phyloP scores from a whole-genome alignment of 2,888 invertebrate genomes.

The Mythimna albipuncta region DNA sequence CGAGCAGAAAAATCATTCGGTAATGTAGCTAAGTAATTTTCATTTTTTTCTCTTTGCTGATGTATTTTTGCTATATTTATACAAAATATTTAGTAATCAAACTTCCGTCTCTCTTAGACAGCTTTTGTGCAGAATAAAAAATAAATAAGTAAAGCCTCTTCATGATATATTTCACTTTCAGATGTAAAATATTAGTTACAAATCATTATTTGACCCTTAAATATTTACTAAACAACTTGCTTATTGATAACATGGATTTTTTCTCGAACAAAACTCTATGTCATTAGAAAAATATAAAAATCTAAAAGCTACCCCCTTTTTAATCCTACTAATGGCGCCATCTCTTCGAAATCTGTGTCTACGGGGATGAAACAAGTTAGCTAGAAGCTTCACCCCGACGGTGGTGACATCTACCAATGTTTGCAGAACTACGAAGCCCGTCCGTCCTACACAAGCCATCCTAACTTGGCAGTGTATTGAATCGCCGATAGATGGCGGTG shows the following conservation, averaged over 20 bases:
- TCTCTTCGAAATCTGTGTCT: slow-evolving; percentile 62
- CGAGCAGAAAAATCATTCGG: neutral
- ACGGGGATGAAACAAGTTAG: slow-evolving; percentile 43
- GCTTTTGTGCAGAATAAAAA: too few relatives aligned
- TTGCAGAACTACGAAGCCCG: slow-evolving; percentile 51
- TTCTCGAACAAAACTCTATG: too few relatives aligned
- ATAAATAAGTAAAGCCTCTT: too few relatives aligned
- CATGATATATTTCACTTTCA: too few relatives aligned
- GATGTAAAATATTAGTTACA: neutral
- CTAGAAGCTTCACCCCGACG: slow-evolving; percentile 54
- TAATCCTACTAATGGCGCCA: slow-evolving; percentile 64
- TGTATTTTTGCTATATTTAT: neutral
- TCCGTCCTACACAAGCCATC: slow-evolving; percentile 43
- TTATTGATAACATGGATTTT: too few relatives aligned
- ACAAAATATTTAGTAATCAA: neutral
- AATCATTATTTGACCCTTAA: neutral
- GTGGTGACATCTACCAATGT: slow-evolving; percentile 71
- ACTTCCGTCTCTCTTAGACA: too few relatives aligned
- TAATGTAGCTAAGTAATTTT: neutral
- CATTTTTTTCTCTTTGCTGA: neutral
- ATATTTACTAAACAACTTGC: neutral
- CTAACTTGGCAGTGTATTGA: slow-evolving; percentile 25
- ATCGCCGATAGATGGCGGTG: slow-evolving; percentile 70
- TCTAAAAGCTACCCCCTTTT: slow-evolving; percentile 7
- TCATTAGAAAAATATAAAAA: neutral